Base-by-base conservation (phyloP, 1,140 invertebrate species). In the Pseudoatta argentina region DNA sequence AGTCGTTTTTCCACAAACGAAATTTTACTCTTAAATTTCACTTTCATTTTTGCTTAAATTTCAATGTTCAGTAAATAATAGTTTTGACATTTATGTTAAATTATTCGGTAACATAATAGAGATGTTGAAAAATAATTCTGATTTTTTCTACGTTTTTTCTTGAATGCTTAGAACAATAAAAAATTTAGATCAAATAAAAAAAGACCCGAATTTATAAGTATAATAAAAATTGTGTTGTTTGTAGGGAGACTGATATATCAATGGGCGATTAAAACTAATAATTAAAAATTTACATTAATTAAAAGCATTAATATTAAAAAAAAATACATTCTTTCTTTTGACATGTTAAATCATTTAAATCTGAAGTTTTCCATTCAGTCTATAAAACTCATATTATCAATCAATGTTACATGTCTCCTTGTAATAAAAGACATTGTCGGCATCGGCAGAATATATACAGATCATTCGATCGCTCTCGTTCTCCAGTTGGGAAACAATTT, bases 401-500 rank as follows among this genome's bases (percentile, higher is more conserved):
- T 34, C 72, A 24, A 6, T 16, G 24, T 27, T 16, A 12, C 57
- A 18, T 27, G 10, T 44, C 39, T 44, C 8, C n/a, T 57, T 27
- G 39, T 44, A 44, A 16, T 24, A 57, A 30, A 51, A 51, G 57
- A 24, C 34, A n/a, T 39, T 30, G n/a, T 14, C 21, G 64, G 39
- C 39, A 10, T 44, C 39, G 8, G 8, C 8, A 21, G 44, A 27
- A 34, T 6, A 34, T 34, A 34, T 51, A 39, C 48, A 27, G 55
- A 18, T 34, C 69, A 53, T 73, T 72, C 72, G 61, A 51, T 39
- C 59, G 34, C 61, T 53, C 14, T 27, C 63, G 67, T 77, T 55
- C 73, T 73, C 64, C 57, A 30, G 59, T 57, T 67, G 57, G 73
- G 64, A 85, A 89, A 88, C 85, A 90, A 88, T 88, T 86, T 88